These are phyloP conservation scores for Paralichthys olivaceus DNA, from an alignment of 2,113 vertebrate species.

Conservation along the genomic window DNA sequence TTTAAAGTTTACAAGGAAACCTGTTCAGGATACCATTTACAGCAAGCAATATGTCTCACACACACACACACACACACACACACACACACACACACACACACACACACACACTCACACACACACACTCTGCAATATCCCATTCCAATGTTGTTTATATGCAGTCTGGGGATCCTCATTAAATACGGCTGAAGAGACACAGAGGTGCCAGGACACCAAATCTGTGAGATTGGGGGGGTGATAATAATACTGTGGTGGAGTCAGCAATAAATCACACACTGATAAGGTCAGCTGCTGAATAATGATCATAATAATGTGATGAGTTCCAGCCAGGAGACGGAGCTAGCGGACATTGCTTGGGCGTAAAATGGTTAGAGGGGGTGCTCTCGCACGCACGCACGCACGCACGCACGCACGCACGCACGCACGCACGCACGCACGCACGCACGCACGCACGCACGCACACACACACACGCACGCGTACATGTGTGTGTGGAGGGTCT, in stretches of 20 bases:
- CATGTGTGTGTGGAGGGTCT: neutral
- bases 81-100: neutral
- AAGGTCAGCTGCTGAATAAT: slow-evolving; percentile 75
- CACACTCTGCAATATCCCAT: neutral
- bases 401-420: neutral
- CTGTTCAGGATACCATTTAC: too few relatives aligned
- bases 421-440: neutral
- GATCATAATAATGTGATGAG: slow-evolving; percentile 62
- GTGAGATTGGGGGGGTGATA: slow-evolving; percentile 39
- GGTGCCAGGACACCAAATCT: slow-evolving; percentile 37
- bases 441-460: too few relatives aligned
- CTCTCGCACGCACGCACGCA: slow-evolving; percentile 1
- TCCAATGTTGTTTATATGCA: neutral
- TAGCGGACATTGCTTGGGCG: slow-evolving; percentile 16
- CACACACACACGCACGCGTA: neutral
- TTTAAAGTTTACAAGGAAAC: too few relatives aligned
- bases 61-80: neutral
- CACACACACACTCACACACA: slow-evolving; percentile 7
- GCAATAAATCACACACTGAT: slow-evolving; percentile 69
- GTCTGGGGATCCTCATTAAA: slow-evolving; percentile 42
- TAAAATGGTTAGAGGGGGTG: slow-evolving; percentile 11
- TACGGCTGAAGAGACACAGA: slow-evolving; percentile 35
- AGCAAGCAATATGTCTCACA: too few relatives aligned
- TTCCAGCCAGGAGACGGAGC: slow-evolving; percentile 37
- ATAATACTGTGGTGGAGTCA: slow-evolving; percentile 49